These are phyloP conservation scores for Gavialis gangeticus DNA, from an alignment of 2,113 vertebrate species.

Conservation along the genomic window DNA sequence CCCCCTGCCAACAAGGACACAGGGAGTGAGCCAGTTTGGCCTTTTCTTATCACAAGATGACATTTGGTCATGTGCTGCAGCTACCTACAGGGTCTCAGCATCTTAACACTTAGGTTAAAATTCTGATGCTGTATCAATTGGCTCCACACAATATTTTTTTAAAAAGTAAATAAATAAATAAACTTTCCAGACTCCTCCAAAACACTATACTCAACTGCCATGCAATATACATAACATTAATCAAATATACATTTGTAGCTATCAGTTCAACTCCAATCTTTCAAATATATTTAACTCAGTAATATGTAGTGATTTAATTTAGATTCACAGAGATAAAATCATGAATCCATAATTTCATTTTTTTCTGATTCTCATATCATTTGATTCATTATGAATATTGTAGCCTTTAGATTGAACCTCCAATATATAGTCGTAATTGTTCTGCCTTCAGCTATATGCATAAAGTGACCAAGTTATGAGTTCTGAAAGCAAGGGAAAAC, in stretches of 20 bases:
- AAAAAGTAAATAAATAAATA: neutral
- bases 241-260: neutral
- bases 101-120: too few relatives aligned
- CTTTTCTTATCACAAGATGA: too few relatives aligned
- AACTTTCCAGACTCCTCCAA: neutral
- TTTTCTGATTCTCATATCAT: neutral
- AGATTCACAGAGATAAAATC: neutral
- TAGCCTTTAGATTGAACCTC: neutral
- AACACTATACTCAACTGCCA: neutral
- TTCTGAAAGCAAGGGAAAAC: neutral
- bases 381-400: neutral
- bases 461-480: neutral
- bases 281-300: neutral
- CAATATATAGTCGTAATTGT: neutral
- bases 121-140: too few relatives aligned
- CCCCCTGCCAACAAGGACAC: too few relatives aligned
- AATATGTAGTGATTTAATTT: neutral
- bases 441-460: neutral
- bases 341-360: neutral
- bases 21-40: too few relatives aligned
- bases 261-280: neutral
- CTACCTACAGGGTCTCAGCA: too few relatives aligned
- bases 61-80: too few relatives aligned
- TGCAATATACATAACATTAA: neutral
- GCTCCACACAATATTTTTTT: neutral